Evolutionary conservation across 2,888 invertebrate species (phyloP).

Genomic region (Ellobium chinense): DNA sequence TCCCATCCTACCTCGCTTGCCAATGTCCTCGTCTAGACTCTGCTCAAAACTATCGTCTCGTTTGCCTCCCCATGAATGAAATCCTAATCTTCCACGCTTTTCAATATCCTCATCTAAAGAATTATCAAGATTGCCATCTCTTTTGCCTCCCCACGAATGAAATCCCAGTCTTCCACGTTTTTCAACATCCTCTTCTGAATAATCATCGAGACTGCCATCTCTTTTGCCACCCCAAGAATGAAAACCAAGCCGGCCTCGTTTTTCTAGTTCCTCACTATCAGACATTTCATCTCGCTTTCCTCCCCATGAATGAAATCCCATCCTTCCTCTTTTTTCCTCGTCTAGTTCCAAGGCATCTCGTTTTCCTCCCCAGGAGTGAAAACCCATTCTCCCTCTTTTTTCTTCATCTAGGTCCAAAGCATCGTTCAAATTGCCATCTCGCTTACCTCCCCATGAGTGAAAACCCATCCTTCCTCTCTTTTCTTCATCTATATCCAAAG

Average conservation of each 20-base stretch:
- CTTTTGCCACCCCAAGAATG: constrained; percentile 26
- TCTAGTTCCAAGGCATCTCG: neutral
- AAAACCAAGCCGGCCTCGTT: constrained; percentile 1
- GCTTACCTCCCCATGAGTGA: constrained; percentile 13
- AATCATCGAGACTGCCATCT: neutral
- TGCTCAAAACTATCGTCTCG: neutral
- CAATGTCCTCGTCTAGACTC: neutral
- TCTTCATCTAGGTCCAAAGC: neutral
- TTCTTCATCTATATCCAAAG: neutral
- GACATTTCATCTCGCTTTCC: neutral
- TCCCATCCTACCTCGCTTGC: neutral
- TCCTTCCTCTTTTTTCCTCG: neutral
- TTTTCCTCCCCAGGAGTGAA: constrained; percentile 18
- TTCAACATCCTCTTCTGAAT: neutral
- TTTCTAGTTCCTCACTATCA: neutral
- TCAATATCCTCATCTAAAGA: neutral
- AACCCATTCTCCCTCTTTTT: constrained; percentile 11
- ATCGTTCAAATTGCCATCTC: neutral
- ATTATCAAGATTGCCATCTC: neutral
- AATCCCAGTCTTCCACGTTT: constrained; percentile 1
- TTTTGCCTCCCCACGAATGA: constrained; percentile 17
- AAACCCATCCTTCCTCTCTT: constrained; percentile 4
- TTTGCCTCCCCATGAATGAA: constrained; percentile 20
- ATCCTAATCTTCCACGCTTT: neutral
- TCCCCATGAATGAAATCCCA: constrained; percentile 13